These are phyloP conservation scores for Drosophila lacicola DNA, from an alignment of 2,888 invertebrate species.

Conservation along the genomic window DNA sequence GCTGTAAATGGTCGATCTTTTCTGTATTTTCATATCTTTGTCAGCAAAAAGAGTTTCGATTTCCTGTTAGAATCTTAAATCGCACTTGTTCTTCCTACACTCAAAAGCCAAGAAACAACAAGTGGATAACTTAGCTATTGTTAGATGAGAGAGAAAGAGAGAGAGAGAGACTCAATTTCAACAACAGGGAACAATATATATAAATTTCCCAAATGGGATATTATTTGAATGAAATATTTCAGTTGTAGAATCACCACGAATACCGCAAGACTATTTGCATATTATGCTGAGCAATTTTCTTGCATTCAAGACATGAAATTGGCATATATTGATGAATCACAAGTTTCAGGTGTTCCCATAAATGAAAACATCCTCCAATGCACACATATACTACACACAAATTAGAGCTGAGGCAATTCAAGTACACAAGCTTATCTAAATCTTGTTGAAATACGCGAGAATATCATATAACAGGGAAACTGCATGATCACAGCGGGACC, in stretches of 20 bases:
- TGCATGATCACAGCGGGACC: no score
- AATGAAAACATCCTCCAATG: background rate
- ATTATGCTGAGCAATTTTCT: no score
- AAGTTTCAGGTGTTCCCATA: background rate
- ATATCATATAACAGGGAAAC: background rate
- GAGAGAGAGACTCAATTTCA: background rate
- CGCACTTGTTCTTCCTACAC: no score
- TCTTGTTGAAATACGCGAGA: background rate
- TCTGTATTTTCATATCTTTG: no score
- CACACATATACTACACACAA: background rate
- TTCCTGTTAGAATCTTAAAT: no score
- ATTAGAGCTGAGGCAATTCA: background rate
- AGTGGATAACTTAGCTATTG: no score
- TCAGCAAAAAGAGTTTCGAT: no score
- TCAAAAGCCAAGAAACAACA: no score
- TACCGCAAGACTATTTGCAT: no score
- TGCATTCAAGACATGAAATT: background rate
- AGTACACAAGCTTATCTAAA: background rate
- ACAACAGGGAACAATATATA: background rate
- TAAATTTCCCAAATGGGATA: background rate
- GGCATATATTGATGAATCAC: slow-evolving; percentile 8
- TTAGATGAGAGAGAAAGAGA: no score
- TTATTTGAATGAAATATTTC: background rate
- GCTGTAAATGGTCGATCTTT: no score
- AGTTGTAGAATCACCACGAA: no score